These are phyloP conservation scores for Galago senegalensis DNA, from an alignment of 2,797 vertebrate species.

Conservation along the genomic window DNA sequence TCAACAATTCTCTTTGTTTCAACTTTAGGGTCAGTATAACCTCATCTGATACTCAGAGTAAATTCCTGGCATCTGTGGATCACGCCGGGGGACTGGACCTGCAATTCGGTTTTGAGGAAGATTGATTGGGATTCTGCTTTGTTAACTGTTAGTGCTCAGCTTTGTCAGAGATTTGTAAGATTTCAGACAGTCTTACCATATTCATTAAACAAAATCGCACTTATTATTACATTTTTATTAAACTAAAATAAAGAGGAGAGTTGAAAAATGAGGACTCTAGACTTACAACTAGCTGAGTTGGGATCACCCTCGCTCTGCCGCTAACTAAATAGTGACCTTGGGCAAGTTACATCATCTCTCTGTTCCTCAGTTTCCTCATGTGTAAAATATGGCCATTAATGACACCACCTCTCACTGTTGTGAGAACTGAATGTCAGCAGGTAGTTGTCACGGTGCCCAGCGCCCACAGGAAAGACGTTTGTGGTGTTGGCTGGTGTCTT, in stretches of 20 bases:
- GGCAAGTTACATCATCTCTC: neutral
- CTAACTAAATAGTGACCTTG: neutral
- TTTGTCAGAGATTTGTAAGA: neutral
- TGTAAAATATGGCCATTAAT: neutral
- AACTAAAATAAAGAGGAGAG: neutral
- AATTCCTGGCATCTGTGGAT: neutral
- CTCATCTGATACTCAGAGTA: neutral
- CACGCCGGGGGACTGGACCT: neutral
- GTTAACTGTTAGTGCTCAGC: slow-evolving; percentile 14
- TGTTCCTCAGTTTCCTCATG: neutral
- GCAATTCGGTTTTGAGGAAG: slow-evolving; percentile 10
- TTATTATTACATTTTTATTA: neutral
- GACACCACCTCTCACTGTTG: neutral
- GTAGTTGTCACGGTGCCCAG: neutral
- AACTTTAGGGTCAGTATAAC: neutral
- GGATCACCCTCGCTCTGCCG: neutral
- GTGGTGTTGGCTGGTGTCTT: neutral
- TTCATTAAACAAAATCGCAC: slow-evolving; percentile 3
- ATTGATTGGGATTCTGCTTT: slow-evolving; percentile 14
- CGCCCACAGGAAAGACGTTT: neutral
- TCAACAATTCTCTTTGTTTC: neutral
- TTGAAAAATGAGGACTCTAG: neutral
- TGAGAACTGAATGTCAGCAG: neutral
- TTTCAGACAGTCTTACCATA: slow-evolving; percentile 21
- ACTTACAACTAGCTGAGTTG: neutral